phyloP scores from a whole-genome alignment of 2,888 invertebrate species.

The Ochlodes sylvanus region DNA sequence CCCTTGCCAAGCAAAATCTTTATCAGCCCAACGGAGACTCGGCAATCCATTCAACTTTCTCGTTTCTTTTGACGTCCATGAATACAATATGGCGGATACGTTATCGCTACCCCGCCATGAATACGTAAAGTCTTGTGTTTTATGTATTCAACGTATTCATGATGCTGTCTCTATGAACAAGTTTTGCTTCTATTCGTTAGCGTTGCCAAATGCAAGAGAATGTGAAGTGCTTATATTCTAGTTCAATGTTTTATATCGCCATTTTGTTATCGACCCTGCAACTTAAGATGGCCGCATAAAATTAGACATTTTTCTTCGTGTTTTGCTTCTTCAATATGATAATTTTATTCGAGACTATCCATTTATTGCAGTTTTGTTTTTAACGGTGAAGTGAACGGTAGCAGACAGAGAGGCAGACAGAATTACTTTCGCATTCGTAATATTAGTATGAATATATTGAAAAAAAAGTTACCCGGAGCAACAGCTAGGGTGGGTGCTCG shows the following conservation, averaged over 20 bases:
- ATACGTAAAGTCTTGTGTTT: conserved; percentile 33
- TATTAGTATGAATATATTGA: no score
- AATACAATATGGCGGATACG: conserved; percentile 34
- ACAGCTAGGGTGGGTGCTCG: no score
- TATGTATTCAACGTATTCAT: conserved; percentile 35
- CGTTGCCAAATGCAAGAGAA: conserved; percentile 12
- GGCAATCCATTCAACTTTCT: conserved; percentile 20
- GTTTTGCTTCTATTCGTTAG: conserved; percentile 11
- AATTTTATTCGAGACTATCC: background rate
- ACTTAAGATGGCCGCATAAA: background rate
- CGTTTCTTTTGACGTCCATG: conserved; percentile 33
- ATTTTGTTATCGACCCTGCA: background rate
- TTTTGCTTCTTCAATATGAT: background rate
- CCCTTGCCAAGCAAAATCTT: background rate
- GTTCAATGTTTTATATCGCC: background rate
- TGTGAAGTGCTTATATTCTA: background rate
- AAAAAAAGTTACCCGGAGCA: no score
- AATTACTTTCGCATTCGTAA: no score
- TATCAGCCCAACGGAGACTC: background rate
- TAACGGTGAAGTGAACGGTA: no score
- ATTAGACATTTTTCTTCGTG: background rate
- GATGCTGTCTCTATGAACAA: conserved; percentile 25
- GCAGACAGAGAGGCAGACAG: no score
- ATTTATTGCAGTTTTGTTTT: background rate
- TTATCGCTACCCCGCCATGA: conserved; percentile 22